Base-by-base conservation (phyloP, 2,888 invertebrate genomes). In the Tenthredo notha region DNA sequence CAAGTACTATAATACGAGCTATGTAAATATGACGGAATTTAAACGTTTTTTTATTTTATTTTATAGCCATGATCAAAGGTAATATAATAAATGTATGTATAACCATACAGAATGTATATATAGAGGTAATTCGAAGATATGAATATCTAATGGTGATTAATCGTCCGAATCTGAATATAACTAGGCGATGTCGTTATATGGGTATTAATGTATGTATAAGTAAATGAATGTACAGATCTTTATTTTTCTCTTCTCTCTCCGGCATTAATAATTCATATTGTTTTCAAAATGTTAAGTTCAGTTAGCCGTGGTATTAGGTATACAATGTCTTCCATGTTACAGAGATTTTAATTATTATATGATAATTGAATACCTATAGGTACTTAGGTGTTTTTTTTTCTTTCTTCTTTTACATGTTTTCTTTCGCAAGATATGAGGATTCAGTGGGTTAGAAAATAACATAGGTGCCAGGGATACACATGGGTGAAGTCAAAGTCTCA, bases 261-360 rank as follows among this genome's bases (percentile, higher is more conserved):
- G 21, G 12, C 29, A 29, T 70, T 33, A 70, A 70, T 70, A 15
- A 33, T 70, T 70, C 67, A 70, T 70, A n/a, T 70, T 37, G 58
- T 58, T 58, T 21, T 70, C 67, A 18, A 18, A 18, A 37, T 18
- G 37, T 5, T 1, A 70, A 70, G 70, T 65, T 12, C 18, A 70
- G 37, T 70, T 33, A 18, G 18, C 37, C 33, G 29, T 70, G n/a
- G 21, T 58, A 58, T 5, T 4, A 15, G 15, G 50, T 50, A 50
- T 43, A 65, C 65, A 18, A 33, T 4, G 33, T 37, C 18, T 70
- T 18, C 18, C 67, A 37, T 18, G 29, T 70, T 70, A 70, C 33
- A 70, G 29, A 70, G 7, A 70, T 70, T 6, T 33, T 37, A 37
- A 33, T 70, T 18, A 9, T 70, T 18, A 29, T 70, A 70, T 33